Percentiles rank a stretch among this genome's conserved stretches.
These are phyloP conservation scores for Anoura caudifer DNA, from an alignment of 2,113 vertebrate species.

Conservation along the genomic window DNA sequence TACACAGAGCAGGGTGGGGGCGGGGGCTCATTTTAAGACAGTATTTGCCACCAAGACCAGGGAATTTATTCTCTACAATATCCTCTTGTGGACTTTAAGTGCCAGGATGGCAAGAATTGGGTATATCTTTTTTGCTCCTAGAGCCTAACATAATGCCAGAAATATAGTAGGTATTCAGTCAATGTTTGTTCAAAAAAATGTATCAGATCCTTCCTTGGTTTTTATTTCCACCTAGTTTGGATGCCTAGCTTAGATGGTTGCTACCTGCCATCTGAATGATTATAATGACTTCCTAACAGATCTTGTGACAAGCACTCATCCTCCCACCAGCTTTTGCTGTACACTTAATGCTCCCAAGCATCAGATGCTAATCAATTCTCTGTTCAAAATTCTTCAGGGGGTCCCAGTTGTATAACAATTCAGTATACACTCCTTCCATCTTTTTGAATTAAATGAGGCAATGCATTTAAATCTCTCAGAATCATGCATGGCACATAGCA, in stretches of 20 bases:
- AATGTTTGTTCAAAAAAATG: background rate
- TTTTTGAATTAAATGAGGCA: background rate
- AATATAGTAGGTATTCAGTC: background rate
- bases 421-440: background rate
- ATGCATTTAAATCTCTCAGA: background rate
- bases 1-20: background rate
- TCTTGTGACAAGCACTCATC: background rate
- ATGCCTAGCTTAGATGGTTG: background rate
- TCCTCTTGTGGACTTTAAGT: background rate
- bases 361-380: background rate
- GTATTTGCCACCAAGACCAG: background rate
- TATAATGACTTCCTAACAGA: background rate
- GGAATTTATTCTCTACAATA: background rate
- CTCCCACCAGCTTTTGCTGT: background rate
- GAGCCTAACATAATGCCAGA: background rate
- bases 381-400: background rate
- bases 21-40: background rate
- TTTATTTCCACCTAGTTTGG: background rate
- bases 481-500: background rate
- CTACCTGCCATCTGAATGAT: background rate
- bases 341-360: background rate
- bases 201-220: background rate
- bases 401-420: background rate
- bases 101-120: background rate
- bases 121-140: background rate